These are phyloP conservation scores for Synanceia verrucosa DNA, from an alignment of 2,797 vertebrate genomes.

Conservation along the genomic window DNA sequence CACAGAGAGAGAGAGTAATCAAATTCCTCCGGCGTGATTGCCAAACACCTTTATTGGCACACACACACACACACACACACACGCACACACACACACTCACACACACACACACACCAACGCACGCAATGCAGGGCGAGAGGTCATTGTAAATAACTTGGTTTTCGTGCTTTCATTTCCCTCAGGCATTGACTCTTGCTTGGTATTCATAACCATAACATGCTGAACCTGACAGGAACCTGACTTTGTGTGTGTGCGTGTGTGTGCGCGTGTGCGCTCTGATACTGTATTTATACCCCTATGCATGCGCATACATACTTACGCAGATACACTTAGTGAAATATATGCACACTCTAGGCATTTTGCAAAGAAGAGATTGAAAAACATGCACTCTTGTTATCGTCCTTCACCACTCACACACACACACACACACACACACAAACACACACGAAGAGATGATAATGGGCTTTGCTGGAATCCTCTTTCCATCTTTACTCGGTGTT, in stretches of 20 bases:
- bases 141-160: constrained; percentile 75
- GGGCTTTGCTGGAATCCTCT: constrained; percentile 54
- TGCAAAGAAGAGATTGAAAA: constrained; percentile 57
- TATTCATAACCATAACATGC: constrained; percentile 77
- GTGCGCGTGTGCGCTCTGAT: constrained; percentile 30
- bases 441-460: constrained; percentile 55
- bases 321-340: constrained; percentile 49
- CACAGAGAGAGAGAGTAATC: constrained; percentile 39
- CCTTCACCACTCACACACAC: constrained; percentile 2
- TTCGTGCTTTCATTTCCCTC: constrained; percentile 72
- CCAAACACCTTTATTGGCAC: constrained; percentile 49
- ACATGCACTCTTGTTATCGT: constrained; percentile 55
- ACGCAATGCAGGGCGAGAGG: constrained; percentile 60
- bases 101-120: constrained; percentile 13
- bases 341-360: constrained; percentile 57
- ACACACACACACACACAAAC: constrained; percentile 10
- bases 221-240: constrained; percentile 54
- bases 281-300: constrained; percentile 51
- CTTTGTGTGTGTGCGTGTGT: constrained; percentile 17
- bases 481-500: constrained; percentile 64
- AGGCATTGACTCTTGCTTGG: constrained; percentile 67
- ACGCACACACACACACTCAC: constrained; percentile 41
- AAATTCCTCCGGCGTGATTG: constrained; percentile 61
- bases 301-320: constrained; percentile 20
- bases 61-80: constrained; percentile 17